phyloP scores from a whole-genome alignment of 2,797 vertebrate species.

The Margarornis squamiger region DNA sequence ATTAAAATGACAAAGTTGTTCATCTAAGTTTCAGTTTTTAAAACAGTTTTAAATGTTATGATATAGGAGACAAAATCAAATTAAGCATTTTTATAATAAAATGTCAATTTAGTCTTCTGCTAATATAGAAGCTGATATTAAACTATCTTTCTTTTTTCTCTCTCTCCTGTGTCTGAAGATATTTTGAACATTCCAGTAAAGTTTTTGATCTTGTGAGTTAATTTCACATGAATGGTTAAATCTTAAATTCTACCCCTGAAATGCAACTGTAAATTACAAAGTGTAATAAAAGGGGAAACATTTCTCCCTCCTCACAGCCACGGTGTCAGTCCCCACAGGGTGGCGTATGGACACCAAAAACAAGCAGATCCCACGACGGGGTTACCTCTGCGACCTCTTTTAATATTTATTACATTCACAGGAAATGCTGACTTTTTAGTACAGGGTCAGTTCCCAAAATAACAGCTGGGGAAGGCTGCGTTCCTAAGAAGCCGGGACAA shows the following conservation, averaged over 20 bases:
- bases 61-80: neutral
- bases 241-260: neutral
- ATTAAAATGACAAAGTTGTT: neutral
- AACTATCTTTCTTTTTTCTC: neutral
- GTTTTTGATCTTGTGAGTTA: neutral
- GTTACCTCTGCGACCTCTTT: neutral
- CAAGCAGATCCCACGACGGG: neutral
- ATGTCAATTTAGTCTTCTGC: neutral
- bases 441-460: neutral
- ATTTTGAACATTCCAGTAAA: neutral
- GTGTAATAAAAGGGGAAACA: neutral
- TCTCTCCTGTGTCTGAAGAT: neutral
- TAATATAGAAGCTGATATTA: neutral
- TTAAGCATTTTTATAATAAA: neutral
- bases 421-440: neutral
- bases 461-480: neutral
- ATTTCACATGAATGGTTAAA: neutral
- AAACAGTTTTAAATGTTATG: neutral
- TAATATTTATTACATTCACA: neutral
- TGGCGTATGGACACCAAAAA: neutral
- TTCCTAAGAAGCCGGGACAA: neutral
- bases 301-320: neutral
- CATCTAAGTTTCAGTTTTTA: neutral
- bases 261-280: neutral
- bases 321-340: neutral